Percentiles rank a stretch among this genome's conserved stretches.
phyloP scores from a whole-genome alignment of 2,797 vertebrate genomes.

The Smutsia temminckii region DNA sequence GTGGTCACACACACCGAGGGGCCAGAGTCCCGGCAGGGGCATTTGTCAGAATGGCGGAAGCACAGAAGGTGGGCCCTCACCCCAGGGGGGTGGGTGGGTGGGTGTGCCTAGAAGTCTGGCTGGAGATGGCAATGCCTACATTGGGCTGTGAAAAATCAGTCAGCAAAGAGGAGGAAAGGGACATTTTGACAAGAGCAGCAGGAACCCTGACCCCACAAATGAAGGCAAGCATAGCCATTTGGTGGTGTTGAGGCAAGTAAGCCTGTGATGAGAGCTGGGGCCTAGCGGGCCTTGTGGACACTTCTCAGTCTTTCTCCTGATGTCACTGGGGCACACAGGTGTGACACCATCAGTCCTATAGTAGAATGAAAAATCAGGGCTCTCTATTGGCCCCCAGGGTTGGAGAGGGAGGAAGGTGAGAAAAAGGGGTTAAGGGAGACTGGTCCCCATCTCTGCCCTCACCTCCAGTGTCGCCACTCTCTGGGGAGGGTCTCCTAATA shows the following conservation, averaged over 20 bases:
- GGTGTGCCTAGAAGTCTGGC: neutral
- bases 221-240: neutral
- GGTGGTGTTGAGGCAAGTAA: neutral
- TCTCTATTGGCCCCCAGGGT: neutral
- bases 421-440: neutral
- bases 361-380: neutral
- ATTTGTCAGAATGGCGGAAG: neutral
- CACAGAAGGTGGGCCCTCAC: neutral
- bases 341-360: neutral
- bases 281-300: neutral
- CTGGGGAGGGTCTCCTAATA: neutral
- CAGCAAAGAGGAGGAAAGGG: neutral
- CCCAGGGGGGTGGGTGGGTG: neutral
- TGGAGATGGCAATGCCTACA: neutral
- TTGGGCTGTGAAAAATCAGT: neutral
- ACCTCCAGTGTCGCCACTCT: neutral
- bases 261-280: neutral
- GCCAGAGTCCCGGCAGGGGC: neutral
- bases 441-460: fast-evolving
- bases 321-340: neutral
- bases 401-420: neutral
- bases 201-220: neutral
- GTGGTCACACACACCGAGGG: neutral
- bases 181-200: neutral
- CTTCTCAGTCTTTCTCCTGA: neutral